phyloP scores from a whole-genome alignment of 2,797 vertebrate species.

The Rhyacichthys aspro region DNA sequence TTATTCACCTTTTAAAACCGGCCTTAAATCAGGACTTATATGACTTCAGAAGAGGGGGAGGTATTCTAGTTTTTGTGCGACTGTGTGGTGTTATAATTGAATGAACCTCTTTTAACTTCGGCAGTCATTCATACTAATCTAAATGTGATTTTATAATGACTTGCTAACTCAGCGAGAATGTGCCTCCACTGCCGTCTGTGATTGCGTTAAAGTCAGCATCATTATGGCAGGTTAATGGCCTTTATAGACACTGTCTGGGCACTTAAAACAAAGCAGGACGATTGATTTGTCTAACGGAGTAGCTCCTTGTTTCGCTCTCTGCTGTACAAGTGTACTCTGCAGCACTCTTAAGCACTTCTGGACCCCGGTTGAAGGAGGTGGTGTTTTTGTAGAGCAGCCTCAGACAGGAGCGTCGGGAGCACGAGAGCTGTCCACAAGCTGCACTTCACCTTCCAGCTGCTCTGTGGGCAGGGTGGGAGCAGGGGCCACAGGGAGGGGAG shows the following conservation, averaged over 20 bases:
- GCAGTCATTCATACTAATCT: background rate
- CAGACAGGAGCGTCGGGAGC: constrained; percentile 31
- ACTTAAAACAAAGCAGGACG: constrained; percentile 51
- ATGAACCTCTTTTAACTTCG: background rate
- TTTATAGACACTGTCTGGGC: background rate
- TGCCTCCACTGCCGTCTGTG: background rate
- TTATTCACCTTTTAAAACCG: too few relatives aligned
- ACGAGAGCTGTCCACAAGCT: constrained; percentile 59
- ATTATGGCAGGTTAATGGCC: constrained; percentile 1
- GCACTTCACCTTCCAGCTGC: constrained; percentile 75
- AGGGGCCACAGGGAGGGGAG: constrained; percentile 42
- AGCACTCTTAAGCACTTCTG: constrained; percentile 46
- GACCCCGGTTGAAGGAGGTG: constrained; percentile 51
- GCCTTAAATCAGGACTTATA: too few relatives aligned
- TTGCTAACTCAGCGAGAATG: background rate
- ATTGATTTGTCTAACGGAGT: constrained; percentile 60
- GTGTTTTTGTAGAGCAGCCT: constrained; percentile 45
- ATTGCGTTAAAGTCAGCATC: constrained; percentile 9
- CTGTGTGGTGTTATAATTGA: constrained; percentile 17
- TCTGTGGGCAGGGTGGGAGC: constrained; percentile 50
- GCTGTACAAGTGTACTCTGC: constrained; percentile 5
- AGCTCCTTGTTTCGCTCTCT: constrained; percentile 34
- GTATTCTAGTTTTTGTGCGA: too few relatives aligned
- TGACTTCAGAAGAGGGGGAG: too few relatives aligned
- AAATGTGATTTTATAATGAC: constrained; percentile 4